A percentile compares a stretch with the other conserved stretches of the same genome.
These are phyloP conservation scores for Callospermophilus lateralis DNA, from an alignment of 2,113 vertebrate genomes.

Conservation along the genomic window DNA sequence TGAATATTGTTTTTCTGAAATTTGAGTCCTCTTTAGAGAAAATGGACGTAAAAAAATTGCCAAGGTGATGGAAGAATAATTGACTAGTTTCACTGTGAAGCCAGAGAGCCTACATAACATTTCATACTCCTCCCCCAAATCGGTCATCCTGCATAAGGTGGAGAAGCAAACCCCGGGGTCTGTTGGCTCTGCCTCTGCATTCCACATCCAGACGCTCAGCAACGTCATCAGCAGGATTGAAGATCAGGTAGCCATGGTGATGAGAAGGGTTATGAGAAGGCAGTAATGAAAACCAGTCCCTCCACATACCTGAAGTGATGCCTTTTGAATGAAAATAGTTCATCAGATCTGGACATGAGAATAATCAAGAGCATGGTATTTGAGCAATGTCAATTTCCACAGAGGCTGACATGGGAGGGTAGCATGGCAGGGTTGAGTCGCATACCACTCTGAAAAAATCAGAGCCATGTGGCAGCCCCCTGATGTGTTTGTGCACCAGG, in stretches of 20 bases:
- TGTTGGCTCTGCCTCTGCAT: background rate
- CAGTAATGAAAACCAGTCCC: background rate
- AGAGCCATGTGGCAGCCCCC: background rate
- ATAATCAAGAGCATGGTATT: background rate
- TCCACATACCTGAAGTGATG: background rate
- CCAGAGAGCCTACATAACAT: background rate
- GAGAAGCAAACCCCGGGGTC: background rate
- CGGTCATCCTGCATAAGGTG: background rate
- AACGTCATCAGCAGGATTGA: background rate
- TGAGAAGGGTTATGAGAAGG: background rate
- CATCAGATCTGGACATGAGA: background rate
- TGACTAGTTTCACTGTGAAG: conserved; percentile 4
- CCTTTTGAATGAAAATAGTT: conserved; percentile 4
- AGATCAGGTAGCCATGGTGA: background rate
- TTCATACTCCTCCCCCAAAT: background rate
- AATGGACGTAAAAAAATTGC: background rate
- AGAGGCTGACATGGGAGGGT: background rate
- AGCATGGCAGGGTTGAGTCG: background rate
- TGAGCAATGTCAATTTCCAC: background rate
- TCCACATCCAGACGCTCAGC: background rate
- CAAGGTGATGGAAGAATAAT: background rate
- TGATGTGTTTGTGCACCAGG: background rate
- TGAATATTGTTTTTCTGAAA: conserved; percentile 43
- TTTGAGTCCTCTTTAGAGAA: background rate
- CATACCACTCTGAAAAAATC: background rate